Conservation (phyloP, 2,888 invertebrate genomes). For the Andrena haemorrhoa region DNA sequence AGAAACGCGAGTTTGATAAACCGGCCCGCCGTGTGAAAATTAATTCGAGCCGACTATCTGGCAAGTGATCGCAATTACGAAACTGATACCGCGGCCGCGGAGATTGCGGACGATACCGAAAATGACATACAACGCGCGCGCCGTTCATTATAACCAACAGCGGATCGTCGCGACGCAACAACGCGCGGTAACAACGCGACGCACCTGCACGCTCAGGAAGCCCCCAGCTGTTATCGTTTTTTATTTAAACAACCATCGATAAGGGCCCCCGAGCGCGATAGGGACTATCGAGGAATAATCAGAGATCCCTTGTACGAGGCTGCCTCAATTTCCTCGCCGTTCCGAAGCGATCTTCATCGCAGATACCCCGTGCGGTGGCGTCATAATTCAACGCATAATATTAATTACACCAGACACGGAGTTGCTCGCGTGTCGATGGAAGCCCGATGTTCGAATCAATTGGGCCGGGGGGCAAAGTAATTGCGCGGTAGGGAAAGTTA, state of each 20-base stretch:
- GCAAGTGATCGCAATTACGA: slow-evolving; percentile 61
- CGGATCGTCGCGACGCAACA: not conserved
- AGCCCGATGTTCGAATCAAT: slow-evolving; percentile 17
- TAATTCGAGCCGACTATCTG: slow-evolving; percentile 56
- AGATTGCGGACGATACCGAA: slow-evolving; percentile 39
- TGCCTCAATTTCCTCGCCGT: not conserved
- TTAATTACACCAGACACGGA: slow-evolving; percentile 42
- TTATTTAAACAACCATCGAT: slow-evolving; percentile 37
- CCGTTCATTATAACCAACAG: slow-evolving; percentile 23
- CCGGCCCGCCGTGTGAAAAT: slow-evolving; percentile 55
- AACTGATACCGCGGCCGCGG: slow-evolving; percentile 21
- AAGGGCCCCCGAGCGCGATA: slow-evolving; percentile 10
- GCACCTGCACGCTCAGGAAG: not conserved
- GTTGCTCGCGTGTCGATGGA: slow-evolving; percentile 38
- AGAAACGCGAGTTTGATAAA: slow-evolving; percentile 68
- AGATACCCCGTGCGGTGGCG: slow-evolving; percentile 2
- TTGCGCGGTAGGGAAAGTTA: slow-evolving; percentile 8
- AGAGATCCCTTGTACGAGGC: not conserved
- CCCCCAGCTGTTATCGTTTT: slow-evolving; percentile 21
- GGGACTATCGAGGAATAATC: slow-evolving; percentile 14
- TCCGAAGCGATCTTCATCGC: not conserved
- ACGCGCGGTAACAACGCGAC: not conserved
- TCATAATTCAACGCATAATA: slow-evolving; percentile 36
- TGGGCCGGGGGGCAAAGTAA: slow-evolving; percentile 18
- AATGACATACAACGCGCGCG: slow-evolving; percentile 9